phyloP scores from a whole-genome alignment of 2,797 vertebrate species.

The Champsocephalus esox region DNA sequence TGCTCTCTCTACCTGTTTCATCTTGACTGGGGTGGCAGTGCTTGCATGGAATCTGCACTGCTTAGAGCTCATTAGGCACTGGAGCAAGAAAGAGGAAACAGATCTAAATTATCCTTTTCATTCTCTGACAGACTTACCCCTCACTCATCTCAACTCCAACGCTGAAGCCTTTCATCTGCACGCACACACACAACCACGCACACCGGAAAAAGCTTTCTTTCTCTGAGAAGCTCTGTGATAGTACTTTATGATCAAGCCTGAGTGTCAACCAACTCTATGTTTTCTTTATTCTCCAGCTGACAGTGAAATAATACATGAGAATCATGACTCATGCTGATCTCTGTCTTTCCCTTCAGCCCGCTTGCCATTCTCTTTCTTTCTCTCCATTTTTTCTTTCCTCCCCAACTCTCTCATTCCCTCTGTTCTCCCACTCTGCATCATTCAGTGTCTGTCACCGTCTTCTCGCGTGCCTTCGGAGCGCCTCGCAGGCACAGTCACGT shows the following conservation, averaged over 20 bases:
- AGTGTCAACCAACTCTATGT: conserved; percentile 76
- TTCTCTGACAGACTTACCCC: conserved; percentile 75
- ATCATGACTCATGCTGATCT: conserved; percentile 72
- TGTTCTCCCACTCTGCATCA: conserved; percentile 67
- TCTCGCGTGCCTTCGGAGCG: conserved; percentile 69
- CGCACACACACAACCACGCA: neutral
- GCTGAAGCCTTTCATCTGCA: conserved; percentile 74
- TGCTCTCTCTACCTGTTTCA: conserved; percentile 77
- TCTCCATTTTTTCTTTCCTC: conserved; percentile 33
- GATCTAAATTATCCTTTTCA: conserved; percentile 83
- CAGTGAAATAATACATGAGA: conserved; percentile 80
- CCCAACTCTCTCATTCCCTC: conserved; percentile 59
- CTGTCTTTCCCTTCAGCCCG: conserved; percentile 46
- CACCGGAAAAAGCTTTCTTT: conserved; percentile 25
- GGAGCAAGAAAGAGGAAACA: conserved; percentile 78
- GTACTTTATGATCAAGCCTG: conserved; percentile 77
- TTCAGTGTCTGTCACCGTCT: conserved; percentile 78
- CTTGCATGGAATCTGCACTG: conserved; percentile 72
- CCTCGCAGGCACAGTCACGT: conserved; percentile 80
- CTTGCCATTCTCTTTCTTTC: conserved; percentile 54
- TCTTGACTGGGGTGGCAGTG: conserved; percentile 72
- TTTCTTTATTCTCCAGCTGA: conserved; percentile 81
- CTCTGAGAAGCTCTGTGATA: conserved; percentile 65
- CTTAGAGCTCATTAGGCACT: conserved; percentile 81
- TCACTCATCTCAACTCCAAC: conserved; percentile 72